phyloP scores from a whole-genome alignment of 2,888 invertebrate genomes.

The Euproctis similis region DNA sequence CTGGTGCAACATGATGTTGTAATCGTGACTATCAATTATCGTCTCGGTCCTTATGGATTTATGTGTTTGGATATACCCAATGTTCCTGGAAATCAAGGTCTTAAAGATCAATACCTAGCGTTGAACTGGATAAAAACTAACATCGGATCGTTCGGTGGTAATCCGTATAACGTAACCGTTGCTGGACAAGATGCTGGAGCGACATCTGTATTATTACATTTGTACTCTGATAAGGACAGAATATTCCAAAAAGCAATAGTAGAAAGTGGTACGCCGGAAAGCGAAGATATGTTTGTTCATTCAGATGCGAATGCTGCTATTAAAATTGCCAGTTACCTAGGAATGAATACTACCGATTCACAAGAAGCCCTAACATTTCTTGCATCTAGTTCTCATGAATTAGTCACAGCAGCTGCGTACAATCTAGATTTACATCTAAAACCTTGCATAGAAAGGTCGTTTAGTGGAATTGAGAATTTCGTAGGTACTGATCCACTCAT shows the following conservation, averaged over 20 bases:
- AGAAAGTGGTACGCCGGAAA: slow-evolving; percentile 59
- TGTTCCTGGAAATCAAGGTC: slow-evolving; percentile 60
- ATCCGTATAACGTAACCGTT: slow-evolving; percentile 59
- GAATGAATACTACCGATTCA: slow-evolving; percentile 42
- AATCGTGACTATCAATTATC: slow-evolving; percentile 60
- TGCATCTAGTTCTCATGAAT: slow-evolving; percentile 31
- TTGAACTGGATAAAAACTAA: slow-evolving; percentile 56
- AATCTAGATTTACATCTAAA: slow-evolving; percentile 42
- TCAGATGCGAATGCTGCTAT: slow-evolving; percentile 45
- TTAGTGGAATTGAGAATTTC: slow-evolving; percentile 54
- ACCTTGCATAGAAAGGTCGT: slow-evolving; percentile 58
- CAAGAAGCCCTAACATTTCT: slow-evolving; percentile 51
- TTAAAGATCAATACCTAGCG: slow-evolving; percentile 59
- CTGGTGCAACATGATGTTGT: slow-evolving; percentile 52
- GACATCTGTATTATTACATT: slow-evolving; percentile 48
- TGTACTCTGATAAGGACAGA: slow-evolving; percentile 54
- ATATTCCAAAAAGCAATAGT: slow-evolving; percentile 56
- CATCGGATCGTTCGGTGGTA: slow-evolving; percentile 60
- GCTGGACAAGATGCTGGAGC: slow-evolving; percentile 60
- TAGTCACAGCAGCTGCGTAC: slow-evolving; percentile 46
- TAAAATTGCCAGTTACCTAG: slow-evolving; percentile 50
- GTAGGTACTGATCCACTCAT: slow-evolving; percentile 50
- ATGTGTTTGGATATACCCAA: slow-evolving; percentile 55
- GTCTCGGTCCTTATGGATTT: slow-evolving; percentile 63
- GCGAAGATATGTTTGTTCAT: slow-evolving; percentile 48